A percentile compares a stretch with the other conserved stretches of the same genome.
Conservation (phyloP, 1,140 invertebrate species). For the Conus betulinus region DNA sequence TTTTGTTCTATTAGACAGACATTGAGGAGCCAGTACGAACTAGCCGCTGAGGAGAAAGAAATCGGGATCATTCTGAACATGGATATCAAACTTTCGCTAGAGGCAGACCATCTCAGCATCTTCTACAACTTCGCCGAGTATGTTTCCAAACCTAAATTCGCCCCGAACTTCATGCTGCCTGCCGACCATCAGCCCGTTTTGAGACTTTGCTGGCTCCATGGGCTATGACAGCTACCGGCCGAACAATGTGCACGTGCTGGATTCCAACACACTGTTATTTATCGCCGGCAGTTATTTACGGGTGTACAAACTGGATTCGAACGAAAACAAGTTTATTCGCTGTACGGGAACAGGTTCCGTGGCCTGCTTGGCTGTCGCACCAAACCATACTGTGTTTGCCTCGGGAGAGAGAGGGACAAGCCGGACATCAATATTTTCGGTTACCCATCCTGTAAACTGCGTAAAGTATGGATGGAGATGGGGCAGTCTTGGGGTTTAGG, state of each 20-base stretch:
- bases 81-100: not conserved
- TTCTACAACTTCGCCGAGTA: not conserved
- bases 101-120: not conserved
- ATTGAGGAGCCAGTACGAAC: too few species aligned
- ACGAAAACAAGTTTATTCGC: not conserved
- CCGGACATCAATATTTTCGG: conserved; percentile 42
- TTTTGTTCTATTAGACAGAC: too few species aligned
- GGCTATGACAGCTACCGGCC: conserved; percentile 9
- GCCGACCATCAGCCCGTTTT: not conserved
- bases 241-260: conserved; percentile 9
- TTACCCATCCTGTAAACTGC: conserved; percentile 77
- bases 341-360: conserved; percentile 26
- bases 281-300: not conserved
- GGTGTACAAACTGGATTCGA: not conserved
- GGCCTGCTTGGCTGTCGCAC: conserved; percentile 28
- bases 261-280: not conserved
- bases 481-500: not conserved
- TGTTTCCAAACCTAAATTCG: not conserved
- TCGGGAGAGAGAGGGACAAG: conserved; percentile 35
- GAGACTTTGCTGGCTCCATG: not conserved
- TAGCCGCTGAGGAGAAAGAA: too few species aligned
- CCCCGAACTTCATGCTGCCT: not conserved
- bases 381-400: conserved; percentile 35
- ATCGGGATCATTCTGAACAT: too few species aligned
- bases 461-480: not conserved